Base-by-base conservation (phyloP, 1,140 invertebrate genomes). In the Maconellicoccus hirsutus region DNA sequence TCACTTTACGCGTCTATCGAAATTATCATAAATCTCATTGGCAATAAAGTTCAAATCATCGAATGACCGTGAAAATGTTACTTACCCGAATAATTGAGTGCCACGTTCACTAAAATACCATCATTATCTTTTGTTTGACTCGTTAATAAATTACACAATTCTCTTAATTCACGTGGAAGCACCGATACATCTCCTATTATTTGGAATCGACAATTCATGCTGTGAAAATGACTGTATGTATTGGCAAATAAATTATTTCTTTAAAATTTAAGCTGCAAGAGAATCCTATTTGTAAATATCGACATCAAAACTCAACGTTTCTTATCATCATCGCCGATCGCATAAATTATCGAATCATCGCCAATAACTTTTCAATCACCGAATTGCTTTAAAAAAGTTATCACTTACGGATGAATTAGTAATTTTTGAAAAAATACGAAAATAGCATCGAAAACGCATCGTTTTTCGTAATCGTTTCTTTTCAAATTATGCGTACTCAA, bases 61-160 rank as follows among this genome's bases (percentile, higher is more conserved):
- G 29, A 33, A 33, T 33, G 29, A 33, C 29, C 29, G 29, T 33
- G 29, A 33, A 52, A 52, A 52, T 19, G 12, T 52, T 19, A 16
- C 42, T 66, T 66, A 23, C 61, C 61, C 10, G 61, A 66, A 16
- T 66, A 66, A 66, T 66, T 66, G 4, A 66, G 8, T 66, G 61
- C 61, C 25, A 66, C 8, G 19, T 25, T 66, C 7, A 66, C 25
- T 6, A 22, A 26, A 66, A 25, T 66, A 23, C 61, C 61, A 19
- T 14, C 16, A 16, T 66, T 66, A 26, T 25, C 7, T 26, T 25
- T 66, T 16, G 61, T 66, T 16, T 66, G 22, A 4, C 19, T 66
- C 4, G 22, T 23, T 19, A 66, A 26, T 23, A 25, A 14, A 8
- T 1, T 14, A 26, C 61, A 66, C 25, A 66, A 66, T 26, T 25